A percentile compares a stretch with the other conserved stretches of the same genome.
These are phyloP conservation scores for Propithecus coquereli DNA, from an alignment of 2,113 vertebrate species.

Conservation along the genomic window DNA sequence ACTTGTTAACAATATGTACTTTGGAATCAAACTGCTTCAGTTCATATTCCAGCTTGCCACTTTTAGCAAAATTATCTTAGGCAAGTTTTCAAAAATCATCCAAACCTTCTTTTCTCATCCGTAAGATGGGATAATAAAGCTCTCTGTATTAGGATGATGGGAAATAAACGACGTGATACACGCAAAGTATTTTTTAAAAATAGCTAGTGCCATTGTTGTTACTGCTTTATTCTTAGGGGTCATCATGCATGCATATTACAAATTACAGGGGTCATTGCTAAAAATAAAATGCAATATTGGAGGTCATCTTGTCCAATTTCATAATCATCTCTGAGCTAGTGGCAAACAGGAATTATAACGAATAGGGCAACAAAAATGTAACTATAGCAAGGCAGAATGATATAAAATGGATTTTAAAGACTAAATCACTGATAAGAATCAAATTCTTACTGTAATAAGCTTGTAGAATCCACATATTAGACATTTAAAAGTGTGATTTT, in stretches of 20 bases:
- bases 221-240: not conserved
- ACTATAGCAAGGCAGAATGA: not conserved
- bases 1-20: conserved; percentile 45
- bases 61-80: conserved; percentile 51
- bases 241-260: not conserved
- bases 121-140: not conserved
- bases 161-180: not conserved
- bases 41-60: not conserved
- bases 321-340: not conserved
- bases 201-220: not conserved
- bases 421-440: not conserved
- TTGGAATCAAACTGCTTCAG: conserved; percentile 17
- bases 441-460: not conserved
- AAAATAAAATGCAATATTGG: not conserved
- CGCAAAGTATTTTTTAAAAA: not conserved
- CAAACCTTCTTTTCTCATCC: not conserved
- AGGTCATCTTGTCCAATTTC: not conserved
- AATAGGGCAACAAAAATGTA: conserved; percentile 7
- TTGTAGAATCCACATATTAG: not conserved
- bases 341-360: not conserved
- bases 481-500: not conserved
- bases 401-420: not conserved
- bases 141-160: not conserved
- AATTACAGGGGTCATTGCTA: not conserved
- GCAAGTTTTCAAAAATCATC: conserved; percentile 28